Conservation (phyloP, 1,140 invertebrate species). For the Samia ricini region DNA sequence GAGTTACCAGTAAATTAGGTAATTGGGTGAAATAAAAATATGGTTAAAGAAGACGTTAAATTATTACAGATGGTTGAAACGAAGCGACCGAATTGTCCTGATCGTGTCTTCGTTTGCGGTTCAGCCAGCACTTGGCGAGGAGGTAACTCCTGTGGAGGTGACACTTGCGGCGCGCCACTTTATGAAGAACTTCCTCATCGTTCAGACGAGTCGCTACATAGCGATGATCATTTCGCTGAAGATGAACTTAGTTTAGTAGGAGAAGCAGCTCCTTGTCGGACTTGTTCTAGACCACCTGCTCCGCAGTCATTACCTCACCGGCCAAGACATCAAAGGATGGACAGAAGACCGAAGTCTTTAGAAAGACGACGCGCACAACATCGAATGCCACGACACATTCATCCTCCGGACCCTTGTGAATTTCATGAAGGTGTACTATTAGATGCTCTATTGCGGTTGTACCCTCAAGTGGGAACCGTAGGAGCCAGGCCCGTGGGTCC, state of each 20-base stretch:
- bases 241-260: slow-evolving; percentile 74
- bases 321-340: slow-evolving; percentile 59
- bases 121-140: slow-evolving; percentile 60
- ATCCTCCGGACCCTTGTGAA: slow-evolving; percentile 69
- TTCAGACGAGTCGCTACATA: slow-evolving; percentile 69
- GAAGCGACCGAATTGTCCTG: slow-evolving; percentile 59
- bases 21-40: background rate
- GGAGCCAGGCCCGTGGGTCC: slow-evolving; percentile 62
- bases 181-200: slow-evolving; percentile 73
- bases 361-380: slow-evolving; percentile 62
- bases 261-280: slow-evolving; percentile 68
- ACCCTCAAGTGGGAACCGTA: slow-evolving; percentile 78
- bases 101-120: slow-evolving; percentile 68
- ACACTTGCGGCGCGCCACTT: slow-evolving; percentile 64
- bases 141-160: slow-evolving; percentile 56
- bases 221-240: slow-evolving; percentile 75
- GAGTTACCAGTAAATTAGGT: too few relatives aligned
- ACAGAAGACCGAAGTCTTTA: slow-evolving; percentile 63
- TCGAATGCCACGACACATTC: slow-evolving; percentile 58
- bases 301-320: slow-evolving; percentile 65
- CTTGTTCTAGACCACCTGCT: slow-evolving; percentile 52
- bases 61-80: slow-evolving; percentile 71
- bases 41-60: background rate
- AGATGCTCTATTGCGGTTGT: slow-evolving; percentile 79
- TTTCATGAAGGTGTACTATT: slow-evolving; percentile 79